These are phyloP conservation scores for Poecile atricapillus DNA, from an alignment of 2,113 vertebrate genomes.

Conservation along the genomic window DNA sequence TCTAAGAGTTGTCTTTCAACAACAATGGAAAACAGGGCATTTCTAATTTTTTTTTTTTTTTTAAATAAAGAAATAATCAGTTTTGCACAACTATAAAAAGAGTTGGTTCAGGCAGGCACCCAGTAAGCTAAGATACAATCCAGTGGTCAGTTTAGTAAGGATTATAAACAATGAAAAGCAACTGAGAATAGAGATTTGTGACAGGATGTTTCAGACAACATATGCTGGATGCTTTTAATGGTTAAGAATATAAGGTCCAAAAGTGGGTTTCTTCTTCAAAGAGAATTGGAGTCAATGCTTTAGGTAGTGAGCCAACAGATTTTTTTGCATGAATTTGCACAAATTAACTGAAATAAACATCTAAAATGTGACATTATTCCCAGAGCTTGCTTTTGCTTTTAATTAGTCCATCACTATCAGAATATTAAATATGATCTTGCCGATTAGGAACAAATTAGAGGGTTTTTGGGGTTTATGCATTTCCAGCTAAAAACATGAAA, in stretches of 20 bases:
- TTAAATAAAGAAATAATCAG: neutral
- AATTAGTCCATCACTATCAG: neutral
- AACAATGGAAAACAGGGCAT: neutral
- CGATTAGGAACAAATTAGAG: neutral
- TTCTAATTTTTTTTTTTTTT: neutral
- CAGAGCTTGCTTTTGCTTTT: slow-evolving; percentile 1
- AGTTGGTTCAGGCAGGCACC: neutral
- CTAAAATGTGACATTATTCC: neutral
- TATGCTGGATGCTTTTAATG: neutral
- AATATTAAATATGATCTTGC: neutral
- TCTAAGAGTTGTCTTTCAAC: neutral
- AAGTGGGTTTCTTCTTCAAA: neutral
- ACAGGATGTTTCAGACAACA: neutral
- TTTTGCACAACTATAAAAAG: neutral
- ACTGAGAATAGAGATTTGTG: neutral
- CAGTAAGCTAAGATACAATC: neutral
- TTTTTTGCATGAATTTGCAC: neutral
- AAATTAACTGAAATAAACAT: neutral
- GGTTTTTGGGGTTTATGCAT: neutral
- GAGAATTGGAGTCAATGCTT: neutral
- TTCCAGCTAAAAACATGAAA: neutral
- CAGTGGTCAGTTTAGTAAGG: neutral
- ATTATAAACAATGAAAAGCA: neutral
- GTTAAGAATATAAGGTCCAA: neutral
- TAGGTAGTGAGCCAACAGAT: neutral